Conservation (phyloP, 2,888 invertebrate genomes). For the Artemia sinica region DNA sequence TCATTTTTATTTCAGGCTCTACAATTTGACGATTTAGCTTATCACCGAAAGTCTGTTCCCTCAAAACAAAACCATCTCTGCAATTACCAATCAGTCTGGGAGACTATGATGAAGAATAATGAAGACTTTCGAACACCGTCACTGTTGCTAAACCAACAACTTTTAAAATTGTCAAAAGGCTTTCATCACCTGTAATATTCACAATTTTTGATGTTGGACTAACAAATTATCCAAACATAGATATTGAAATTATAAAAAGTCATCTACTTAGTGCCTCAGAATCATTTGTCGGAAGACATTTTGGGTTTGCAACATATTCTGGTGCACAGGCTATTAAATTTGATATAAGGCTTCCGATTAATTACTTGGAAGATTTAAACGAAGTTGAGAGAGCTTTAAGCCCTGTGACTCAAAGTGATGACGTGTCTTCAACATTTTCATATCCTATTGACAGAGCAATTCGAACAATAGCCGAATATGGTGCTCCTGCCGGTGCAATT, state of each 20-base stretch:
- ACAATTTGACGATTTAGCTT: slow-evolving; percentile 1
- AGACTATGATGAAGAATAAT: neutral
- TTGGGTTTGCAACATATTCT: neutral
- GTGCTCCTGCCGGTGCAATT: neutral
- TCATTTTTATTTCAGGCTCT: neutral
- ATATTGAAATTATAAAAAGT: neutral
- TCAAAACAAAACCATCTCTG: slow-evolving; percentile 1
- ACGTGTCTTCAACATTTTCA: neutral
- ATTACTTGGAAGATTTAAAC: neutral
- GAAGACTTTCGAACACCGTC: neutral
- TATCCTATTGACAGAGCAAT: slow-evolving; percentile 5
- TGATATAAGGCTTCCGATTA: neutral
- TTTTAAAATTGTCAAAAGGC: neutral
- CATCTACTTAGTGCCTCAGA: neutral
- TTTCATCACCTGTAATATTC: neutral
- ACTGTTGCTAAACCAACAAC: neutral
- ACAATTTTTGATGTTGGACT: neutral
- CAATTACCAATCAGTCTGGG: neutral
- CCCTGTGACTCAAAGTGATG: neutral
- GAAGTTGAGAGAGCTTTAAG: neutral
- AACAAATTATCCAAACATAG: neutral
- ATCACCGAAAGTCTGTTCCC: neutral
- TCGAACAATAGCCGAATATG: neutral
- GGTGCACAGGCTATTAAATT: neutral
- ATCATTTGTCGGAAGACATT: slow-evolving; percentile 7